Evolutionary conservation across 2,888 invertebrate genomes (phyloP), one percentile per base, ranked within the genome.

Genomic region (Hoplodrina ambigua): DNA sequence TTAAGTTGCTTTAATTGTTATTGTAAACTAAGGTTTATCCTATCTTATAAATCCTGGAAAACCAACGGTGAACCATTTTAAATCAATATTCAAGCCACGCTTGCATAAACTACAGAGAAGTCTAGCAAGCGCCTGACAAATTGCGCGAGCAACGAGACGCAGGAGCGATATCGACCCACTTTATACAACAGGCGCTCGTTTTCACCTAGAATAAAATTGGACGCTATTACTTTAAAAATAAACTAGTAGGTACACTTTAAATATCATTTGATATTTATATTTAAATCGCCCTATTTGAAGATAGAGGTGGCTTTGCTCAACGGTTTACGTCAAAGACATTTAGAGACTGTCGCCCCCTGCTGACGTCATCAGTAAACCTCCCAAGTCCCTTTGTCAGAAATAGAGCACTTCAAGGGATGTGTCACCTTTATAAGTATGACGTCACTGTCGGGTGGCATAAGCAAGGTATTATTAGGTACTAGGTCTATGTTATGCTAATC

Each of bases 81-180:
- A 76, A 68, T 75, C 20, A 61, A 65, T 65, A 65, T 65, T 64
- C 53, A 41, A 13, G 30, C 50, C 4, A 10, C 44, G 33, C 25
- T 58, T 50, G 41, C 44, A 41, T 50, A 71, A 54, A 25, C 4
- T 62, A 46, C n/a, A 17, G 17, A 15, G 50, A 62, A 46, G 17
- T 63, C 60, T 57, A 25, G 30, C 50, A 50, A 81, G 77, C 75
- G 84, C 83, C 83, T 81, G 69, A 69, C 53, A 69, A 67, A 75
- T 61, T 73, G 30, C 30, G 30, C n/a, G 33, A 70, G 84, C 82
- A 84, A 73, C 50, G 15, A 68, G 69, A 62, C 56, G 53, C 61
- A 55, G 56, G 19, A 60, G 19, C 25, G 25, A 41, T 33, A 69
- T 70, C 54, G 64, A 50, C 15, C 62, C 55, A 53, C 19, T 64